Evolutionary conservation across 2,113 vertebrate species (phyloP), one percentile per base, ranked within the genome.

Genomic region (Plecturocebus donacophilus): DNA sequence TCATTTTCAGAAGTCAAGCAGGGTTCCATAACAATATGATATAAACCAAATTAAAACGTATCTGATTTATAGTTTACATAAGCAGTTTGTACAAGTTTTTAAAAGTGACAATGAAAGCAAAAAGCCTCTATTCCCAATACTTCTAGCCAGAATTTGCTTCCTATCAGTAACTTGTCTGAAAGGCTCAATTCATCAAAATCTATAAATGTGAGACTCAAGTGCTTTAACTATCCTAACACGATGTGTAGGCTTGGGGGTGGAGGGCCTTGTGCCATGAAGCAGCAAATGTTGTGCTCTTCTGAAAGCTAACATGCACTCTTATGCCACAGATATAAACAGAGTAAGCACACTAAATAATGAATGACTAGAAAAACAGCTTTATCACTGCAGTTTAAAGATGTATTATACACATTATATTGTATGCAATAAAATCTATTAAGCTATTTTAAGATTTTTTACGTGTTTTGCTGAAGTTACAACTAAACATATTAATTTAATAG

Each of bases 311-410:
- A 98, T 96, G 97, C 98, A 98, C 98, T 97, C 98, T 98, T 96
- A 97, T 98, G 99, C 99, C 98, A 99, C 98, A 97, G 99, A 99
- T 99, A 99, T 98, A 99, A 99, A 99, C 98, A 99, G 98, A 97
- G 98, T 95, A 96, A 98, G 97, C 68, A 95, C 47, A 95, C 76
- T 99, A 98, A 99, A 99, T 98, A 98, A 99, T 99, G 98, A 95
- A 98, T 98, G 94, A 95, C 93, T 86, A 88, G 73, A 79, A 97
- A 98, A 64, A 97, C 87, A 92, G 95, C 94, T 96, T 97, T 40
- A 83, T n/a, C 27, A 80, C 81, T 96, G 70, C 27, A 95, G 92
- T 90, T 81, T 82, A 96, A 91, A 92, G 68, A 61, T 49, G 94
- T 86, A 90, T 58, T 66, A 1, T 87, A 93, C 35, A 90, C 35